Evolutionary conservation across 2,797 vertebrate species (phyloP).

Genomic region (Podargus strigoides): DNA sequence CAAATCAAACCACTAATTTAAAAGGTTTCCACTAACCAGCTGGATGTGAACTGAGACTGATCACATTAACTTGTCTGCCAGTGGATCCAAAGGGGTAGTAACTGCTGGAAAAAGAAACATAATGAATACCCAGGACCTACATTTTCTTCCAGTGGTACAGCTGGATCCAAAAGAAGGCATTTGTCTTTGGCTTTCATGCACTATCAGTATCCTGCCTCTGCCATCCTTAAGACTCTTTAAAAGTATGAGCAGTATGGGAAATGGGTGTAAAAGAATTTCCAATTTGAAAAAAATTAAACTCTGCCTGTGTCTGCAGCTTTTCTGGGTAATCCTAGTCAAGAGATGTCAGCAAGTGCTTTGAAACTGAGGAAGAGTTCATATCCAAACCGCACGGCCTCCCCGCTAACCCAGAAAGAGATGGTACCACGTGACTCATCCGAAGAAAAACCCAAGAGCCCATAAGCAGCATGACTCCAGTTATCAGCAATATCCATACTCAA

Average conservation of each 20-base stretch:
- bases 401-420: not conserved
- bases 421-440: fast-evolving
- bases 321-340: not conserved
- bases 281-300: not conserved
- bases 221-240: not conserved
- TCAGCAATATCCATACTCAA: not conserved
- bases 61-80: not conserved
- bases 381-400: not conserved
- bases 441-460: not conserved
- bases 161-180: not conserved
- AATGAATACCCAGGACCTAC: not conserved
- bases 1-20: not conserved
- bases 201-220: not conserved
- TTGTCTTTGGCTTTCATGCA: not conserved
- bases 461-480: not conserved
- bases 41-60: not conserved
- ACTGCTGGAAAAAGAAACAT: not conserved
- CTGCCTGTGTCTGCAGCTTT: not conserved
- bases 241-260: not conserved
- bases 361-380: not conserved
- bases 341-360: not conserved
- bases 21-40: constrained; percentile 12
- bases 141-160: not conserved
- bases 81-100: not conserved
- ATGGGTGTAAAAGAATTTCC: not conserved